Percentiles rank a stretch among this genome's conserved stretches.
phyloP scores from a whole-genome alignment of 2,797 vertebrate genomes.

The Microhierax caerulescens region DNA sequence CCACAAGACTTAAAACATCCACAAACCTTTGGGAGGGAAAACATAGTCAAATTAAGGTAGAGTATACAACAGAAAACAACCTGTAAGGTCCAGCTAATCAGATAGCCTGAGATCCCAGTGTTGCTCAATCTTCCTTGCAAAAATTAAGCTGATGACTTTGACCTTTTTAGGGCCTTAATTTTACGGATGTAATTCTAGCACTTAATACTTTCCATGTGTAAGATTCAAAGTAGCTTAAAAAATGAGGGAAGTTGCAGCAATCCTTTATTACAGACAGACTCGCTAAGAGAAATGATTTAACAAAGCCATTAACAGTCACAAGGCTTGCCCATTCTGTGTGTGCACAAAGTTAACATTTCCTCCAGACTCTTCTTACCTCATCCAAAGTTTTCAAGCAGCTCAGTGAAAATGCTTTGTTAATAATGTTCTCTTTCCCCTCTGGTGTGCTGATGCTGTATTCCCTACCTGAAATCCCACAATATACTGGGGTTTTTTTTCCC shows the following conservation, averaged over 20 bases:
- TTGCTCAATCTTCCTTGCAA: slow-evolving; percentile 13
- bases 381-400: slow-evolving; percentile 31
- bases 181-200: slow-evolving; percentile 19
- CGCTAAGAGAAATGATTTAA: slow-evolving; percentile 45
- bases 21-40: background rate
- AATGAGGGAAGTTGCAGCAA: slow-evolving; percentile 49
- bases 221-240: slow-evolving; percentile 56
- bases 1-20: background rate
- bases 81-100: background rate
- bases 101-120: background rate
- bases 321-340: background rate
- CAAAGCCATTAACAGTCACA: slow-evolving; percentile 52
- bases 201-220: slow-evolving; percentile 42
- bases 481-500: background rate
- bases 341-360: slow-evolving; percentile 3
- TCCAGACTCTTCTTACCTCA: slow-evolving; percentile 9
- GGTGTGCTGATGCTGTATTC: background rate
- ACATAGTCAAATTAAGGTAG: background rate
- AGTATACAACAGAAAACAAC: background rate
- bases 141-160: slow-evolving; percentile 58
- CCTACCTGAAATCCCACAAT: background rate
- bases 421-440: background rate
- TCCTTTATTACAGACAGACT: slow-evolving; percentile 46
- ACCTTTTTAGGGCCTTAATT: slow-evolving; percentile 57
- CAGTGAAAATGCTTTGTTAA: background rate